A percentile compares a stretch with the other conserved stretches of the same genome.
These are phyloP conservation scores for Pelodiscus sinensis DNA, from an alignment of 2,113 vertebrate species.

Conservation along the genomic window DNA sequence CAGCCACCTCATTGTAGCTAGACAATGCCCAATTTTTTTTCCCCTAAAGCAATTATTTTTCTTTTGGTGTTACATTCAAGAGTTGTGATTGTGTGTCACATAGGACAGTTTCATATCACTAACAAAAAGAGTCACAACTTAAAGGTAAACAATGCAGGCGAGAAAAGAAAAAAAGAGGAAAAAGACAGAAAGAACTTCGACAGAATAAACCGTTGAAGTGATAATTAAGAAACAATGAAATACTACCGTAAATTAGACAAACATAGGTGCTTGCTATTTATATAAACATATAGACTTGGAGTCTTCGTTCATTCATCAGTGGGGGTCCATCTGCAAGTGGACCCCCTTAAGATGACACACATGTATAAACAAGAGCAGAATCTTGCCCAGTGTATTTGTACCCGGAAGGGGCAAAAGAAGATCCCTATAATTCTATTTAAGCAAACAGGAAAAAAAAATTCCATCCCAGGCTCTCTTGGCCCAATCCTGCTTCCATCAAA, in stretches of 20 bases:
- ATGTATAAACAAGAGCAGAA: constrained; percentile 3
- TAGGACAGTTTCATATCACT: background rate
- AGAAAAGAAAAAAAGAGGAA: background rate
- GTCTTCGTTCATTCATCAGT: background rate
- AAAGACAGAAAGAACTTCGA: background rate
- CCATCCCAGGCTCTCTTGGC: background rate
- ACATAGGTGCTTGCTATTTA: background rate
- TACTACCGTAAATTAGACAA: accelerated
- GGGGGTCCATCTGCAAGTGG: background rate
- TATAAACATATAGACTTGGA: background rate
- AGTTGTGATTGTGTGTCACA: background rate
- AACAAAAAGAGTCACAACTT: background rate
- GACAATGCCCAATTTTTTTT: background rate
- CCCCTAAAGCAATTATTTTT: background rate
- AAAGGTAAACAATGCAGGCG: background rate
- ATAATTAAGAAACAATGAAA: background rate
- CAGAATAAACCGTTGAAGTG: background rate
- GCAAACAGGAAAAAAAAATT: background rate
- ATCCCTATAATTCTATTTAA: background rate
- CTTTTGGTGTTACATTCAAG: background rate
- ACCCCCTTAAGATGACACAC: background rate
- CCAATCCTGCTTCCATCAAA: background rate
- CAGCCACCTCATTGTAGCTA: background rate
- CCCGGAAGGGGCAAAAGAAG: constrained; percentile 8
- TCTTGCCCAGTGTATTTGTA: constrained; percentile 11